Evolutionary conservation across 2,797 vertebrate species (phyloP), one percentile per base, ranked within the genome.

Genomic region (Peromyscus eremicus): DNA sequence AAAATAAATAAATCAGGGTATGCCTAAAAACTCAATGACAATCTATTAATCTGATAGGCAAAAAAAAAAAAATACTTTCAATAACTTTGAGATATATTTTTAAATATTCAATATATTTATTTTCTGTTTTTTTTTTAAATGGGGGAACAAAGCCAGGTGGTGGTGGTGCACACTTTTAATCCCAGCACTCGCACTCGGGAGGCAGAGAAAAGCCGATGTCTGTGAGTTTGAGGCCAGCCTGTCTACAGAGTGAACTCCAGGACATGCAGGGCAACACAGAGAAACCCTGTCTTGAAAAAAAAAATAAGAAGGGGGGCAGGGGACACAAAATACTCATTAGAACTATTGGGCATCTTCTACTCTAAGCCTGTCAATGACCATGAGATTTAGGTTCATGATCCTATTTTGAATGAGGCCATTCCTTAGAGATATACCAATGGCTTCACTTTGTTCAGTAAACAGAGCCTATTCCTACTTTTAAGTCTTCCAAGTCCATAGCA

Each of bases 361-460:
- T 73, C 75, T 88, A 76, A 86, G 91, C 49, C 92, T 0, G 5
- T 17, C 13, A 27, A 75, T 43, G 55, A 52, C 25, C 29, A 43
- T 25, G 95, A 75, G 68, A 73, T 49, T 34, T 83, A 27, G 57
- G 34, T 75, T 2, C 29, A 70, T n/a, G 60, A 77, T 43, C 92
- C 84, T 88, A 82, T 83, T 86, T 75, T 92, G 37, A 95, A 94
- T 29, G 89, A 96, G 68, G 76, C 68, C 94, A 96, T 82, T 96
- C 34, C 73, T 60, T 66, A 77, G 55, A 92, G 70, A 87, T 64
- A 93, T 12, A 12, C 19, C 87, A 96, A 88, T 76, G 1, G 87
- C 21, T 64, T 84, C 27, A 79, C 66, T 94, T 95, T 93, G 91
- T 92, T 77, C 49, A 97, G 75, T 75, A 81, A 95, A 95, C 93